These are phyloP conservation scores for Eueides isabella DNA, from an alignment of 1,140 invertebrate species.

Conservation along the genomic window DNA sequence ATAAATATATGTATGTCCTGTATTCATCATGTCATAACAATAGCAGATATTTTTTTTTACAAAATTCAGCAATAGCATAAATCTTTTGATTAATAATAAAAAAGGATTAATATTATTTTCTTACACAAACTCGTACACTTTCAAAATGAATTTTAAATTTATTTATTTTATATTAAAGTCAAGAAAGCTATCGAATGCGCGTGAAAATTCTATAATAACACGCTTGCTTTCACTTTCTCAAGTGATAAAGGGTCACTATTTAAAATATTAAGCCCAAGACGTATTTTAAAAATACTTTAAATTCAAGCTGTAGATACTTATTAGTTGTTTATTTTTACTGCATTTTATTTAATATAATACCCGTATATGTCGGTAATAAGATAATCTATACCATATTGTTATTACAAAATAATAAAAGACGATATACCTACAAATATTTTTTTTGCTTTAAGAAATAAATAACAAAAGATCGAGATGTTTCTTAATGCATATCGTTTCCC, in stretches of 20 bases:
- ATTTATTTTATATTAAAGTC: neutral
- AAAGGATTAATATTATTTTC: neutral
- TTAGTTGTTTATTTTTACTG: neutral
- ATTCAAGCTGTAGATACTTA: neutral
- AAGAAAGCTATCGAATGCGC: slow-evolving; percentile 2
- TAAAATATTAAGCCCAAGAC: neutral
- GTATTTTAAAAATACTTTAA: neutral
- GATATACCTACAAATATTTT: neutral
- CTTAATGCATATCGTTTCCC: slow-evolving; percentile 36
- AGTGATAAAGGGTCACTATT: slow-evolving; percentile 55
- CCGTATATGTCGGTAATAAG: too few relatives aligned
- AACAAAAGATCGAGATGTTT: neutral
- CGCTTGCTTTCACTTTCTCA: slow-evolving; percentile 60
- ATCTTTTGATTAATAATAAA: too few relatives aligned
- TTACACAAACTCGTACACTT: neutral
- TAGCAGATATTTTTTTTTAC: too few relatives aligned
- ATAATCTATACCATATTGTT: too few relatives aligned
- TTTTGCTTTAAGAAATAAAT: slow-evolving; percentile 9
- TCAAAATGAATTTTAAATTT: neutral
- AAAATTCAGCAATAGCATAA: too few relatives aligned
- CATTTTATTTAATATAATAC: neutral
- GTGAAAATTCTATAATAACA: slow-evolving; percentile 21
- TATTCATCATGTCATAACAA: too few relatives aligned
- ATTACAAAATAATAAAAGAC: too few relatives aligned
- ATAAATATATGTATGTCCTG: too few relatives aligned